These are phyloP conservation scores for Napeogenes inachia DNA, from an alignment of 2,888 invertebrate species.

Conservation along the genomic window DNA sequence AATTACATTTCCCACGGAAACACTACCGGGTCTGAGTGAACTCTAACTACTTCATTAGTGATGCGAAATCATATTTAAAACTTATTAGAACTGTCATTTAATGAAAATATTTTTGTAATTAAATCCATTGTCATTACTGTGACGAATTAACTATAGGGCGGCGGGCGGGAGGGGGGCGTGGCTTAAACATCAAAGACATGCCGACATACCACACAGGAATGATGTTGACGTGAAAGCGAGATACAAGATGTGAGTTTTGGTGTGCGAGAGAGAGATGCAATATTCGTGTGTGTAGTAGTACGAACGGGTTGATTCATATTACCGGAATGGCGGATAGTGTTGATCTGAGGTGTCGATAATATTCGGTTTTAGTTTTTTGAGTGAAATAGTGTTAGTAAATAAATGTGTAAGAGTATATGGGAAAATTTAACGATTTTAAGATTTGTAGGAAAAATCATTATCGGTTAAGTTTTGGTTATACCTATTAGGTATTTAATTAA, in stretches of 20 bases:
- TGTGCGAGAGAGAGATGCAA: constrained; percentile 28
- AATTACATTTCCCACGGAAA: constrained; percentile 3
- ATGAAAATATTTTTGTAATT: constrained; percentile 59
- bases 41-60: neutral
- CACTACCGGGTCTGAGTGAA: neutral
- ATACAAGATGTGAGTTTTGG: constrained; percentile 25
- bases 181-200: constrained; percentile 66
- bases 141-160: constrained; percentile 65
- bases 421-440: neutral
- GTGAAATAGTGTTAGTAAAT: neutral
- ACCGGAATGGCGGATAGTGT: constrained; percentile 60
- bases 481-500: too few species aligned
- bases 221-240: constrained; percentile 52
- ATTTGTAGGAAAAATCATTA: too few species aligned
- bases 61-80: constrained; percentile 5
- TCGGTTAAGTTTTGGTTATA: too few species aligned
- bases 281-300: constrained; percentile 62
- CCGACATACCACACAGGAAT: constrained; percentile 59
- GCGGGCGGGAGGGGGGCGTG: constrained; percentile 59
- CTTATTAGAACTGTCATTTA: constrained; percentile 22
- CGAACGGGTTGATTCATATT: constrained; percentile 71
- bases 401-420: neutral
- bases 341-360: constrained; percentile 34
- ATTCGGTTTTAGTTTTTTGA: constrained; percentile 10
- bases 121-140: constrained; percentile 72